Evolutionary conservation across 2,797 vertebrate genomes (phyloP), one percentile per base, ranked within the genome.

Genomic region (Rhadinocentrus ornatus): DNA sequence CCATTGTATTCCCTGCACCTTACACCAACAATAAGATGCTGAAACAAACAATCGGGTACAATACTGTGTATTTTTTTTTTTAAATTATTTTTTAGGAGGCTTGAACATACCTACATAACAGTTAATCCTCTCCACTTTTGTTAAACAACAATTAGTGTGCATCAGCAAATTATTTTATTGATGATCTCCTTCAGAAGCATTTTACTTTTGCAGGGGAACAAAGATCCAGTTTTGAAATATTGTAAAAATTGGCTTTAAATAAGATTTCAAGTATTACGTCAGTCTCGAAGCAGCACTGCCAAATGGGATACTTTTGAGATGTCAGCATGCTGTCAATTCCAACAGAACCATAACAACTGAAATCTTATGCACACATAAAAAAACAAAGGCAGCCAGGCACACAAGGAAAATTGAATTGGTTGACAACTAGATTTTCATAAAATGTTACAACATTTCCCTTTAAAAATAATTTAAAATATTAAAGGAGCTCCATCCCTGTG

Each of bases 291-390:
- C 48, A 31, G 66, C 37, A 35, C 16, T 64, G 71, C 59, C 62
- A 79, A 78, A 82, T 75, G 60, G 39, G 68, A 66, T 77, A 60
- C 75, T 69, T 73, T 46, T 71, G 50, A 71, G 69, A 67, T 18
- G 58, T 75, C 66, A 55, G 55, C 75, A 62, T n/a, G 31, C 54
- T 80, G 53, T 32, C 64, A 60, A 37, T 55, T 70, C 32, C 39
- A 35, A 22, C 62, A 63, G 27, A 61, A 48, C 57, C 56, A 58
- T 65, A 61, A 70, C 24, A 32, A 55, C 1, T 62, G 34, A 68
- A 64, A 69, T 62, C 62, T 64, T 52, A 75, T 73, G 72, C 61
- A 70, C 46, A 62, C 63, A 63, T 79, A 62, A 81, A 72, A 70
- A 68, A 70, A 50, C 72, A 63, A 20, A 46, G 18, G 8, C 63